Base-by-base conservation (phyloP, 2,888 invertebrate species). In the Matsumyia berberina region DNA sequence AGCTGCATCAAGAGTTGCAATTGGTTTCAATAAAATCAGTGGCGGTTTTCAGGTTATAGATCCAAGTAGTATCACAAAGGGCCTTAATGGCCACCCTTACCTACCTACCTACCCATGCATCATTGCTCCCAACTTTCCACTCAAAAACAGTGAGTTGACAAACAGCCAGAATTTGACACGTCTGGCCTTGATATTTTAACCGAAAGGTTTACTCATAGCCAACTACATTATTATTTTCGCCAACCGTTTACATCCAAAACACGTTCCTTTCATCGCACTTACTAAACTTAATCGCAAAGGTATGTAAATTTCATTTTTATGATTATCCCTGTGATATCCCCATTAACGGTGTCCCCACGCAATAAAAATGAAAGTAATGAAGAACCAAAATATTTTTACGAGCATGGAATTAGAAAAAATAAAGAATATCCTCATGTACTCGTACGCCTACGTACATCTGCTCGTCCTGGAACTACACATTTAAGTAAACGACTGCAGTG, bases 341-440 rank as follows among this genome's bases (percentile, higher is more conserved):
- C 78, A 78, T 83, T 73, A 73, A 64, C 82, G 82, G 82, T 83
- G 72, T 83, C 76, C 73, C 46, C 55, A 29, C 12, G 82, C 58
- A 72, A 83, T 83, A 83, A 83, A 73, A 83, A 78, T 78, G 62
- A 73, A 83, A 83, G 60, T 73, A 83, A 78, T 78, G 82, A 83
- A 72, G 39, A 67, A 31, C 42, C 35, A 83, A 81, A 83, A 24
- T 83, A 83, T 83, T 83, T 83, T 83, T 83, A 83, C 60, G 78
- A 66, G 58, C 24, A 4, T 24, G 4, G 24, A 24, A 24, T 24
- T 57, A 39, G 12, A 58, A 70, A 72, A 64, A 66, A 33, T 58
- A 24, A 46, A 24, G 44, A 62, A 55, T 57, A 12, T 53, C 66
- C 55, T 62, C 58, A 67, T 67, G 12, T 37, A 62, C 67, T 9